Conservation (phyloP, 2,888 invertebrate species). For the Cylindroiulus punctatus region DNA sequence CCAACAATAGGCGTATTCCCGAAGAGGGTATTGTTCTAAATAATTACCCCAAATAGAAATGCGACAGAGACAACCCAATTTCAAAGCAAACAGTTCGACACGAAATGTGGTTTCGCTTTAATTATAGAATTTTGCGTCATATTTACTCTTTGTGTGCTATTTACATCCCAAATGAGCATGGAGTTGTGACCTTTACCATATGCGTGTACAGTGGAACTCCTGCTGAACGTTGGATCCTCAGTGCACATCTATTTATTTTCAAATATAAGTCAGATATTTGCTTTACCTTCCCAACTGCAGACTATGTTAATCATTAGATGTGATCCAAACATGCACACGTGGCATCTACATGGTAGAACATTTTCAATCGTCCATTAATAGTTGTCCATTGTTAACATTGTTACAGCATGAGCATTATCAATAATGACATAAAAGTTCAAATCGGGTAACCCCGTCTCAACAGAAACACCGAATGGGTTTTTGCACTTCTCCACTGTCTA, state of each 20-base stretch:
- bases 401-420: not conserved
- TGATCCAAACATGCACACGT: not conserved
- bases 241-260: no score
- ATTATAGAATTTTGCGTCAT: not conserved
- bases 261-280: no score
- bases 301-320: no score
- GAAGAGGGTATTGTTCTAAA: constrained; percentile 7
- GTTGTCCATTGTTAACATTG: not conserved
- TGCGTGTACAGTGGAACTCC: not conserved
- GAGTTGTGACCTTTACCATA: not conserved
- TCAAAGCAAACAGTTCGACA: not conserved
- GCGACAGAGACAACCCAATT: not conserved
- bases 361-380: not conserved
- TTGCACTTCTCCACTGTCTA: no score
- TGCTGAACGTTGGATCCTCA: no score
- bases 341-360: not conserved
- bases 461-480: no score
- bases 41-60: constrained; percentile 20
- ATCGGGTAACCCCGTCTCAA: not conserved
- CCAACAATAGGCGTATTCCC: not conserved
- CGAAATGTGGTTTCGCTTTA: not conserved
- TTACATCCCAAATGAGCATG: not conserved
- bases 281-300: no score
- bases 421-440: not conserved
- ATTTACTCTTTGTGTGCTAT: not conserved